Base-by-base conservation (phyloP, 2,113 vertebrate genomes). In the Dicentrarchus labrax region DNA sequence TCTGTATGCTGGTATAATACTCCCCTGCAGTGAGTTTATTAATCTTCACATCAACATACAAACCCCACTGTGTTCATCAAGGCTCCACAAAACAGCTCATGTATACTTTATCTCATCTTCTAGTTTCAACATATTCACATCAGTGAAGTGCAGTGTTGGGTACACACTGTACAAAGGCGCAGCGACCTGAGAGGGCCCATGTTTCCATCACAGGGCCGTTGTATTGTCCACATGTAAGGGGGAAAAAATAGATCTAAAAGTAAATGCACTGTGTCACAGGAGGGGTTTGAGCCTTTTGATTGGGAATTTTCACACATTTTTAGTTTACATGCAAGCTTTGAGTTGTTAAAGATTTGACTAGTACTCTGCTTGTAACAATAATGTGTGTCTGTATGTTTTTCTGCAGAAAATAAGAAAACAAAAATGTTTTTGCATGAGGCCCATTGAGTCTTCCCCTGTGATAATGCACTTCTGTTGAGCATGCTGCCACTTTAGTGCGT, bases 1-100 rank as follows among this genome's bases (percentile, higher is more conserved):
- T 13, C 39, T 48, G 24, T 21, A 38, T 22, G 11, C 59, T 48
- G 66, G 30, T 56, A 66, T 71, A 71, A 76, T 38, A 53, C 50
- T 60, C 45, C 21, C 80, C 76, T 56, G 66, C 60, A 60, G 75
- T 22, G 65, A 16, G 30, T 60, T 39, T 71, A 83, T 79, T 74
- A 75, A 78, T 50, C 50, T 51, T 3, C 43, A 53, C 64, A 60
- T 72, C 41, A 36, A 60, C 45, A 15, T 16, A 45, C 84, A 30
- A 47, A 13, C 39, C 71, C 24, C 36, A 79, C 48, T 57, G 62
- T 39, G 59, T 65, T 68, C 36, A 70, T 75, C 75, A 78, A 38
- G 57, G 36, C 36, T 19, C 17, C n/a, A 12, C 65, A 62, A 78
- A 78, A 59, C 41, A n/a, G 22, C 61, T 82, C 54, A 61, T 39